A percentile compares a stretch with the other conserved stretches of the same genome.
These are phyloP conservation scores for Panulirus ornatus DNA, from an alignment of 1,140 invertebrate genomes.

Conservation along the genomic window DNA sequence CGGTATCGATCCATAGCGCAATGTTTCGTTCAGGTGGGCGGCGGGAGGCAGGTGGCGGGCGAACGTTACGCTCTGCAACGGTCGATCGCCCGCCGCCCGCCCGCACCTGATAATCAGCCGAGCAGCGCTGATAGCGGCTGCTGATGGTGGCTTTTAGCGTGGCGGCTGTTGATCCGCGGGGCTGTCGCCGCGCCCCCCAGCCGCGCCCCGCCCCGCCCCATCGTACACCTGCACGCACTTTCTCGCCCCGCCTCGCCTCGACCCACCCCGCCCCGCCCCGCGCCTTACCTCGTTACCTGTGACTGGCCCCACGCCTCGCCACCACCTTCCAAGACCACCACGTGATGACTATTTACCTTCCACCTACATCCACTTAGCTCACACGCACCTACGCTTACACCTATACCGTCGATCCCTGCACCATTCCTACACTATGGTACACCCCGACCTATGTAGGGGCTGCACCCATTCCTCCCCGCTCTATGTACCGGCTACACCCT, in stretches of 20 bases:
- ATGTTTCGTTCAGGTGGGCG: conserved; percentile 55
- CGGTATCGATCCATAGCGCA: conserved; percentile 57
- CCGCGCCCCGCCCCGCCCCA: not conserved
- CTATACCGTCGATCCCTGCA: not conserved
- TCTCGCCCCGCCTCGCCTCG: conserved; percentile 8
- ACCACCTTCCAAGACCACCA: not conserved
- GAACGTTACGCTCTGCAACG: conserved; percentile 54
- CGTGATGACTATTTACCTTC: not conserved
- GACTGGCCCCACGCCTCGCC: not conserved
- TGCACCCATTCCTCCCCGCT: too few species aligned
- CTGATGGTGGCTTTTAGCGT: conserved; percentile 63
- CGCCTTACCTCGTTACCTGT: not conserved
- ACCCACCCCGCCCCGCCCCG: conserved; percentile 10
- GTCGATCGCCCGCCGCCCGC: conserved; percentile 43
- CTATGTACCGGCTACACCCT: too few species aligned
- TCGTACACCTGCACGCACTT: not conserved
- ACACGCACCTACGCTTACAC: not conserved
- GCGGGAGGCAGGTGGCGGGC: conserved; percentile 42
- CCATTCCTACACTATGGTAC: conserved; percentile 2
- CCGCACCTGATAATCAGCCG: conserved; percentile 58
- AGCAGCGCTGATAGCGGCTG: conserved; percentile 63
- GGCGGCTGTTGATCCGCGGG: conserved; percentile 58
- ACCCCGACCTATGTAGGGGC: not conserved
- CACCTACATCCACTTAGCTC: not conserved
- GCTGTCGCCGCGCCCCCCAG: conserved; percentile 25